These are phyloP conservation scores for Mellivora capensis DNA, from an alignment of 2,113 vertebrate species.

Conservation along the genomic window DNA sequence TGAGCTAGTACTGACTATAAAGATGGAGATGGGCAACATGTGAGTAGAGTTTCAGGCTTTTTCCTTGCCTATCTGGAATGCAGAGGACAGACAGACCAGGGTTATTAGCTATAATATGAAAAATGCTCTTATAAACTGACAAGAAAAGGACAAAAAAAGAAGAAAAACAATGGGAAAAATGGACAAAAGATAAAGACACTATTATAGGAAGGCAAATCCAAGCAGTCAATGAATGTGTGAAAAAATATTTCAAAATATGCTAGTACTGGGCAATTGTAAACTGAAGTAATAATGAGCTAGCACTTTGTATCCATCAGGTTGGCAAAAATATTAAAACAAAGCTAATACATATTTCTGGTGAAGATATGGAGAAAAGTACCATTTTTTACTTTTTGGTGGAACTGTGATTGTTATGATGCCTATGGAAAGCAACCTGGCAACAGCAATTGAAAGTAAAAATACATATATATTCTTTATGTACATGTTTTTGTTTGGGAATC, in stretches of 20 bases:
- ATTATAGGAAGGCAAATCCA: background rate
- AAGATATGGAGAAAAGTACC: background rate
- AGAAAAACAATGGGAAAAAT: background rate
- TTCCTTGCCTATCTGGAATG: background rate
- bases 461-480: background rate
- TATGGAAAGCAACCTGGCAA: background rate
- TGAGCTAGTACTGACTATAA: background rate
- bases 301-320: background rate
- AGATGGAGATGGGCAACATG: background rate
- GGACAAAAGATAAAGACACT: background rate
- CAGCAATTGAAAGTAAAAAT: background rate
- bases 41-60: background rate
- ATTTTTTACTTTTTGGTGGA: background rate
- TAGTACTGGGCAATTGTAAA: background rate
- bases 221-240: background rate
- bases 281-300: background rate
- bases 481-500: background rate
- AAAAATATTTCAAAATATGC: background rate
- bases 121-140: background rate
- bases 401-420: background rate
- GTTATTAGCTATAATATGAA: background rate
- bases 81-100: background rate
- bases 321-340: background rate
- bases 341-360: background rate
- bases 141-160: background rate